These are phyloP conservation scores for human (Homo sapiens) DNA, from an alignment of 2,113 vertebrate species.

Conservation along the genomic window GRCh38 chr2:39425001-39425500, in stretches of 20 bases:
- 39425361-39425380: not conserved
- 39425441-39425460: not conserved
- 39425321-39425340: not conserved
- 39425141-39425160: not conserved
- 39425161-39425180: not conserved
- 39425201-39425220: not conserved
- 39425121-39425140: not conserved
- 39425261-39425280: not conserved
- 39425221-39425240: not conserved
- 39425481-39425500: not conserved
- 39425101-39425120: too few relatives aligned
- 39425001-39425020: not conserved
- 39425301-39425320: not conserved
- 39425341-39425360: not conserved
- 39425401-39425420: not conserved
- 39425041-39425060: not conserved
- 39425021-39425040: not conserved
- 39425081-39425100: not conserved
- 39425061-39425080: slow-evolving; percentile 32
- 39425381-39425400: not conserved
- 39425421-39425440: not conserved
- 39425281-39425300: not conserved
- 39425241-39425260: not conserved
- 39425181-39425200: slow-evolving; percentile 32
- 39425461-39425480: not conserved